A percentile compares a stretch with the other conserved stretches of the same genome.
phyloP scores from a whole-genome alignment of 64 coral and sea anemone species.

The Anthopleura sola region DNA sequence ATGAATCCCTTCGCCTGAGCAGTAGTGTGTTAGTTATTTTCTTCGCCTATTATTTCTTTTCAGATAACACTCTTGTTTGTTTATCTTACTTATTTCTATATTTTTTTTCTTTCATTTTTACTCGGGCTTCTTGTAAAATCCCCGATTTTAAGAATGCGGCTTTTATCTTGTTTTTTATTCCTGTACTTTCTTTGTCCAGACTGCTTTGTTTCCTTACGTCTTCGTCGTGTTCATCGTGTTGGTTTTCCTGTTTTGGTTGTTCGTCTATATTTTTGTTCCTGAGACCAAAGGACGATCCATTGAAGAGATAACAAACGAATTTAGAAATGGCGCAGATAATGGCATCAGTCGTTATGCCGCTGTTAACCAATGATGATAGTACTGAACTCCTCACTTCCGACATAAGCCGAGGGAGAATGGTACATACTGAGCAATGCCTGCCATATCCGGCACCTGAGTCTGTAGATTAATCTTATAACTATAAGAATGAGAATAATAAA shows the following conservation, averaged over 20 bases:
- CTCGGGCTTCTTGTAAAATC: neutral
- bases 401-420: too few species aligned
- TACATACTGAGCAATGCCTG: too few species aligned
- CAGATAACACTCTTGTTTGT: too few species aligned
- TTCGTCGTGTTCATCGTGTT: conserved; percentile 89
- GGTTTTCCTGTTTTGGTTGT: conserved; percentile 58
- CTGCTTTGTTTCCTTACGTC: conserved; percentile 67
- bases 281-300: conserved; percentile 95
- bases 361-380: neutral
- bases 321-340: conserved; percentile 1
- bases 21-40: too few species aligned
- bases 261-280: conserved; percentile 64
- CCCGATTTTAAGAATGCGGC: too few species aligned
- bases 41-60: too few species aligned
- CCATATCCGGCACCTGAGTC: too few species aligned
- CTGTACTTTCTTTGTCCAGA: conserved; percentile 36
- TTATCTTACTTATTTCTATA: neutral
- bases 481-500: too few species aligned
- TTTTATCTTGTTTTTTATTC: neutral
- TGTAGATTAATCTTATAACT: too few species aligned
- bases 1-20: too few species aligned
- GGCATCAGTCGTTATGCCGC: neutral
- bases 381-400: neutral
- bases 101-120: neutral
- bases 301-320: conserved; percentile 79